Base-by-base conservation (phyloP, 2,797 vertebrate species). In the Danio jaintianensis region DNA sequence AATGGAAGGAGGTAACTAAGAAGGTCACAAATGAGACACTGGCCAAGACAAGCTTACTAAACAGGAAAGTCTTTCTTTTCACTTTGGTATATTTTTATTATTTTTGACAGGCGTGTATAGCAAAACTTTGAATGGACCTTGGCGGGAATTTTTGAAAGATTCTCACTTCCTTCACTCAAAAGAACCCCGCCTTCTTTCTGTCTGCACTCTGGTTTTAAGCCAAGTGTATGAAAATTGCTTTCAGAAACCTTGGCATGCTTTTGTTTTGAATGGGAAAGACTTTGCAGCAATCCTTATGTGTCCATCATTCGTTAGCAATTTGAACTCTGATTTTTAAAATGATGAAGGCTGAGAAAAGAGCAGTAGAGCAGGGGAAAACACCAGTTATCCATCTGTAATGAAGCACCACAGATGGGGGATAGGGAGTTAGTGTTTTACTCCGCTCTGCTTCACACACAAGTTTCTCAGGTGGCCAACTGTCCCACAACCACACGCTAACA, bases 141-240 rank as follows among this genome's bases (percentile, higher is more conserved):
- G 91, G 93, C 92, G 92, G 89, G 90, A 86, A 89, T 52, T 90
- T 93, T 92, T 88, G 84, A 93, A 89, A 90, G 63, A 47, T 53
- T 63, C 53, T 61, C 16, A 63, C 82, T 86, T 86, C 85, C 77
- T 88, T 68, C 56, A 78, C 42, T 1, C 79, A 55, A 68, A 73
- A 22, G 22, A 10, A 69, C 81, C 82, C 87, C 87, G 43, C 86
- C 87, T 85, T 79, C 85, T 59, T 12, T 56, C 0, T 58, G 66
- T 85, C 86, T 79, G 52, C 59, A 63, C 61, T 62, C 42, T 58
- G 38, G 47, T 67, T 69, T 61, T 58, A 58, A 48, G 75, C 45
- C 56, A 80, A 79, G 63, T 38, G 50, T 78, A 75, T 75, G 71
- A 75, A 55, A 80, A 82, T 16, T 48, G 63, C 53, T 79, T 78